A percentile compares a stretch with the other conserved stretches of the same genome.
These are phyloP conservation scores for Sturnus vulgaris DNA, from an alignment of 2,113 vertebrate species.

Conservation along the genomic window DNA sequence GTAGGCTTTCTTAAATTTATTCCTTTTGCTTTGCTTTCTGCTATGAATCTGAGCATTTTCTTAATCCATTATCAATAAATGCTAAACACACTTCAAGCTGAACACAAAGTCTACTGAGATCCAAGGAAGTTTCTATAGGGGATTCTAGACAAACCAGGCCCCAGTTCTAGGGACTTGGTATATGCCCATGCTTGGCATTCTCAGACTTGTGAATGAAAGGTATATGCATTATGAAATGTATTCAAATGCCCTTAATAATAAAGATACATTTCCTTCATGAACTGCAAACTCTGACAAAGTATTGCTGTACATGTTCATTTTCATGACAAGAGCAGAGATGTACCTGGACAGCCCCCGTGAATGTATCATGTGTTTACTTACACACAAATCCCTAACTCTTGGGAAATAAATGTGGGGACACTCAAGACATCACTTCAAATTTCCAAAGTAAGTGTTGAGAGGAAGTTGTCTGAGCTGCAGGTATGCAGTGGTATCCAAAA, in stretches of 20 bases:
- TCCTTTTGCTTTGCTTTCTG: background rate
- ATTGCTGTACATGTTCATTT: background rate
- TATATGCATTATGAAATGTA: background rate
- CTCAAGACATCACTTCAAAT: background rate
- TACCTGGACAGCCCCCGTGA: background rate
- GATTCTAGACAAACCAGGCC: background rate
- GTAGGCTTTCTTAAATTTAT: background rate
- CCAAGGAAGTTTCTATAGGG: background rate
- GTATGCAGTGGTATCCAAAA: background rate
- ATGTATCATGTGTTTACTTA: accelerated
- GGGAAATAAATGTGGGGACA: background rate
- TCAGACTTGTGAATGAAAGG: background rate
- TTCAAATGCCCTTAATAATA: background rate
- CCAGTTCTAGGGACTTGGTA: background rate
- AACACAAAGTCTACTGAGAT: background rate
- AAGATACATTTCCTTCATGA: background rate
- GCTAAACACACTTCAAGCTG: background rate
- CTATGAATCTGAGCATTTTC: background rate
- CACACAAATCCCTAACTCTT: background rate
- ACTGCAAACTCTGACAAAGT: background rate
- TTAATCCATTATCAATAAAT: background rate
- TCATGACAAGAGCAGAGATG: background rate
- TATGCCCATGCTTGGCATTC: background rate
- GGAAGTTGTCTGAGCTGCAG: background rate
- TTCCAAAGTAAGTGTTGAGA: background rate